Conservation (phyloP, 2,888 invertebrate species). For the Sarcophaga caerulescens region DNA sequence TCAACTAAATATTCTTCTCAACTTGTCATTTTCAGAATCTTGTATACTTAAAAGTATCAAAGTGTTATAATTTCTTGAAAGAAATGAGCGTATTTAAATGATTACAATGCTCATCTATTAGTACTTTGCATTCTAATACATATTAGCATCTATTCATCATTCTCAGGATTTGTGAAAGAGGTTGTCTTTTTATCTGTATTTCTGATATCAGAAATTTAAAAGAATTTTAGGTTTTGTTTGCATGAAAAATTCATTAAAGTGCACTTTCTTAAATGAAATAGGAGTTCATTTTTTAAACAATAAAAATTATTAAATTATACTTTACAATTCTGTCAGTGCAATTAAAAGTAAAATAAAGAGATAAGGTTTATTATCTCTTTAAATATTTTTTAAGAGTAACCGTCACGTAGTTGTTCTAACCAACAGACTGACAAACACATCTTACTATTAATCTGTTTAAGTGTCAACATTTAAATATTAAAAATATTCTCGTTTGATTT, state of each 20-base stretch:
- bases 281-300: background rate
- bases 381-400: constrained; percentile 9
- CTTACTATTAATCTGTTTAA: constrained; percentile 51
- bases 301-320: background rate
- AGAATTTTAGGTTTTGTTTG: background rate
- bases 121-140: constrained; percentile 49
- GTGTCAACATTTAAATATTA: constrained; percentile 52
- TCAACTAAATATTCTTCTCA: constrained; percentile 62
- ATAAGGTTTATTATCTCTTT: constrained; percentile 38
- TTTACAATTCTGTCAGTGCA: background rate
- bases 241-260: background rate
- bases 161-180: constrained; percentile 33
- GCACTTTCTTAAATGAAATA: too few species aligned
- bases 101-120: constrained; percentile 51
- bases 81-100: constrained; percentile 49
- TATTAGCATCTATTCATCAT: constrained; percentile 61
- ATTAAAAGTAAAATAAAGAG: constrained; percentile 2
- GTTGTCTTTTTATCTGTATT: background rate
- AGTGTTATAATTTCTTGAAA: constrained; percentile 28
- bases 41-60: constrained; percentile 29
- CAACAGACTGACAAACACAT: constrained; percentile 22
- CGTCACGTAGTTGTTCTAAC: constrained; percentile 2
- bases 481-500: constrained; percentile 49
- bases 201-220: background rate
- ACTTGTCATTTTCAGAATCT: constrained; percentile 56